Evolutionary conservation across 2,797 vertebrate species (phyloP), one percentile per base, ranked within the genome.

Genomic region (Eurystomus glaucurus): DNA sequence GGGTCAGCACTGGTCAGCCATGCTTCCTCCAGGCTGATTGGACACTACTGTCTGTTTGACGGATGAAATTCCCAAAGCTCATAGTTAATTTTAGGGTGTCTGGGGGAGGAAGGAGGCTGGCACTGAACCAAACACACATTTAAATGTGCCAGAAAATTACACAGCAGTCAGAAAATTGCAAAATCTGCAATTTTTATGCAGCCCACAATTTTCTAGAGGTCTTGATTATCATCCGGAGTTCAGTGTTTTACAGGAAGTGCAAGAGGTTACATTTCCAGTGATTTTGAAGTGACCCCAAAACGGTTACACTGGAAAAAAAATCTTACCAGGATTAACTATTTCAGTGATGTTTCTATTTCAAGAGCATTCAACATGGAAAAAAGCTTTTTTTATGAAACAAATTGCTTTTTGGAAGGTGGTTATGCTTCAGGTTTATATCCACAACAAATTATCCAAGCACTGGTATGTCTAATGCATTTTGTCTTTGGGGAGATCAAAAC

Each of bases 281-380:
- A 95, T 96, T 97, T 97, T 96, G 96, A 95, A 97, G 88, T 96
- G 95, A 98, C 95, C 76, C 50, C 10, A 90, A 96, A 97, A 92
- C 74, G 88, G 83, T 95, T 95, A 95, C 39, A 94, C 45, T 65
- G 84, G 87, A 87, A 96, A 85, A 93, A 97, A 96, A 95, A 82
- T 92, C 78, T 66, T 88, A 83, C 65, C n/a, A 94, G 62, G 33
- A 95, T 97, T 97, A 96, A 92, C 96, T 93, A 78, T 97, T 98
- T 98, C 94, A 92, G 87, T 95, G 94, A 86, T 86, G 83, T 80
- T 96, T 75, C 26, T 70, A 43, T 87, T 96, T 92, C 88, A 91
- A 85, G 61, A 88, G 41, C 31, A 91, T 51, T 43, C 57, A 88
- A 55, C 48, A 28, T 5, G 20, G 74, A 72, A 81, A 61, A 68